Conservation (phyloP, 1,140 invertebrate genomes). For the Phthorimaea operculella region DNA sequence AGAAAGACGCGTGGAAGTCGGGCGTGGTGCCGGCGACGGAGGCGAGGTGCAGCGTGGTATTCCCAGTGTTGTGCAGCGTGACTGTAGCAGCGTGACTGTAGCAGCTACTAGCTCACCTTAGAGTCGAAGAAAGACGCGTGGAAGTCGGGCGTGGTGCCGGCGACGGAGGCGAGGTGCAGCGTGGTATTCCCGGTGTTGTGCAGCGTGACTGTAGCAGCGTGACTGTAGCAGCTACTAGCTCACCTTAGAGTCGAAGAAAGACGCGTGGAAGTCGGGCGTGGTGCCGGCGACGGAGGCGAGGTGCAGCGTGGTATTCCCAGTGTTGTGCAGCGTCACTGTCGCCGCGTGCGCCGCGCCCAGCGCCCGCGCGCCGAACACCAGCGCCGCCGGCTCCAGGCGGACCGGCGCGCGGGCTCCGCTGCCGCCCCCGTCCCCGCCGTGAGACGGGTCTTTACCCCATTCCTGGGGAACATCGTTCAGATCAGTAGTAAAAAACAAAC, state of each 20-base stretch:
- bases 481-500: no score
- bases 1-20: conserved; percentile 60
- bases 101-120: conserved; percentile 46
- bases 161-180: conserved; percentile 54
- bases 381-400: conserved; percentile 30
- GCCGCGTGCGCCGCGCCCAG: conserved; percentile 18
- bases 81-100: no score
- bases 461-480: conserved; percentile 24
- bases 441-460: conserved; percentile 34
- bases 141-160: conserved; percentile 56
- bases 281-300: conserved; percentile 55
- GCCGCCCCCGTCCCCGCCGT: conserved; percentile 7
- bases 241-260: conserved; percentile 60
- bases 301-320: conserved; percentile 50
- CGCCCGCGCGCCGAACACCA: conserved; percentile 24
- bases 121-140: conserved; percentile 59
- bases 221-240: no score
- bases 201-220: conserved; percentile 40
- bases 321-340: conserved; percentile 50
- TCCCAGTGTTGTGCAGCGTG: conserved; percentile 49
- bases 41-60: conserved; percentile 53
- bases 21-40: conserved; percentile 56
- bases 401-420: conserved; percentile 19
- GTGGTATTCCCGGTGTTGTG: conserved; percentile 53
- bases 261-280: conserved; percentile 57